Evolutionary conservation across 1,140 invertebrate genomes (phyloP).

Genomic region (Latrodectus geometricus): DNA sequence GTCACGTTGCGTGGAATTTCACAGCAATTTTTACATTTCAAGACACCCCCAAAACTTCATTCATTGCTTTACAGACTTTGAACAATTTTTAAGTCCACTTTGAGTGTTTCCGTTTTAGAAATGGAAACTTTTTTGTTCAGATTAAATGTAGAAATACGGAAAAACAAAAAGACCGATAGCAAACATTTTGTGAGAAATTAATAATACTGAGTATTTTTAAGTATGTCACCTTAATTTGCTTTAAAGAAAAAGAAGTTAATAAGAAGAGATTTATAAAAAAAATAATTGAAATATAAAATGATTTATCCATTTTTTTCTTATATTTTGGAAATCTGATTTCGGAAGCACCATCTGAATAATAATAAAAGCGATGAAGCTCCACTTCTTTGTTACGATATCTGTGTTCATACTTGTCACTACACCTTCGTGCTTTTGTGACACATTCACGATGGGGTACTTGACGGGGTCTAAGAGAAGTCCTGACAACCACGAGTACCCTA

Average conservation of each 20-base stretch:
- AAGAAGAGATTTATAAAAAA: neutral
- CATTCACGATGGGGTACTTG: constrained; percentile 69
- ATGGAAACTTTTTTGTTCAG: neutral
- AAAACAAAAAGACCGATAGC: neutral
- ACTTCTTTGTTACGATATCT: neutral
- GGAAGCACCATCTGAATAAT: too few relatives aligned
- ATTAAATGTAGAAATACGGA: neutral
- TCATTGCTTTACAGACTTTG: too few relatives aligned
- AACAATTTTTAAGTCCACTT: too few relatives aligned
- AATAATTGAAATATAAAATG: neutral
- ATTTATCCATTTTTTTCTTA: neutral
- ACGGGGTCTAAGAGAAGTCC: constrained; percentile 79
- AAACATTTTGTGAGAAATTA: too few relatives aligned
- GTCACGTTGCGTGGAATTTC: too few relatives aligned
- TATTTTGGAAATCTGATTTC: neutral
- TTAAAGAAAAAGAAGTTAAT: too few relatives aligned
- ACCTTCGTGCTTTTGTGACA: neutral
- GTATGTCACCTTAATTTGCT: too few relatives aligned
- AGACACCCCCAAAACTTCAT: too few relatives aligned
- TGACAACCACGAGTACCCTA: constrained; percentile 81
- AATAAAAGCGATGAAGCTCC: neutral
- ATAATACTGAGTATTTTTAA: too few relatives aligned
- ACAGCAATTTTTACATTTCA: too few relatives aligned
- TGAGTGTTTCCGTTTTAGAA: too few relatives aligned
- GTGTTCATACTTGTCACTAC: neutral